Base-by-base conservation (phyloP, 2,113 vertebrate species). In the Chloroceryle aenea region DNA sequence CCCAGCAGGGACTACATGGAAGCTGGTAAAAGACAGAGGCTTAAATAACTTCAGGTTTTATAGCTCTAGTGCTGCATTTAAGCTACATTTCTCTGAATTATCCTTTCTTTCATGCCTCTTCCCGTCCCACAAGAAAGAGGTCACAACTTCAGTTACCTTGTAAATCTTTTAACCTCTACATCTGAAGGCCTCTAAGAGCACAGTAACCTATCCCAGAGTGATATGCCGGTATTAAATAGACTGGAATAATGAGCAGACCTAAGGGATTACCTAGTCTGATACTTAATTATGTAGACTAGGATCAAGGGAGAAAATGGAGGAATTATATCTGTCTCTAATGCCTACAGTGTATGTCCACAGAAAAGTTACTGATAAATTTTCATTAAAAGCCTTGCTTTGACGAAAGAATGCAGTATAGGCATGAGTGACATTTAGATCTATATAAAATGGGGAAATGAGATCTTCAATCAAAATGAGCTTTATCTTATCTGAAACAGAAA, bases 241-340 rank as follows among this genome's bases (percentile, higher is more conserved):
- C 90, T 94, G 87, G 88, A 96, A 97, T 96, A 97, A 97, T 87
- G 93, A 97, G 88, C 3, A 0, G 82, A 95, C 94, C 96, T 91
- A 27, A 85, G 94, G 90, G 95, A 95, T 95, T 93, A 72, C 87
- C 94, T 97, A 85, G 89, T 91, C 72, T 91, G 83, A 90, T 96
- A 92, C 84, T 96, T 97, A 96, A 94, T 97, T 97, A 97, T 78
- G 89, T 93, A 96, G 95, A 87, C 78, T 83, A 73, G 87, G 83
- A 91, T 91, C 87, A 68, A 73, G 84, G 75, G 74, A 66, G 48
- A 66, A 84, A 94, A 78, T 63, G 79, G 56, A 90, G 76, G 87
- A 96, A 93, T 89, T 90, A 64, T 79, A 92, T 84, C 81, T 96
- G 50, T 83, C 78, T 93, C 66, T 63, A 71, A 63, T 20, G 88